Base-by-base conservation (phyloP, 2,888 invertebrate genomes). In the Phortica magna region DNA sequence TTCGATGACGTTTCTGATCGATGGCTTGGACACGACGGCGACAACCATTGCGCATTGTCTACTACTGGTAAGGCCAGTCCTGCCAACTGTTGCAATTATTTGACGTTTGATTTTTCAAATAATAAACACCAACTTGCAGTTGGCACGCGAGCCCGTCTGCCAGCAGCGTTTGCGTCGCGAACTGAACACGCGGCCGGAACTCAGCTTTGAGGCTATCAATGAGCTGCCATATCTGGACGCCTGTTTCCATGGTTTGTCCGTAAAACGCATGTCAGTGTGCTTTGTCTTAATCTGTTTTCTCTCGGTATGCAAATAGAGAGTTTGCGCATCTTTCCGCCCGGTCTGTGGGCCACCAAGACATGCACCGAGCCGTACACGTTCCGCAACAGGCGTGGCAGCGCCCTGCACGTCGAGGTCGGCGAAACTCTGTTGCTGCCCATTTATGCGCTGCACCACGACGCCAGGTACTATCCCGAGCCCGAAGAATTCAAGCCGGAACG, bases 1-100 rank as follows among this genome's bases (percentile, higher is more conserved):
- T 79, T 83, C 89, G 5, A 89, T 92, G 84, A 91, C 92, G 19
- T 91, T 92, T 73, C 87, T 92, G 78, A 82, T 91, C 14, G 92
- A 92, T 77, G 92, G 92, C 10, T 83, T 91, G 67, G 91, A 92
- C 76, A 92, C 92, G 14, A 89, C 92, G 2, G 90, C 91, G 31
- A 82, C 87, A 7, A 84, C 87, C 0, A 88, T 92, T 12, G 82
- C 90, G 0, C 89, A 90, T 59, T 90, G 90, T 22, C 81, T 92
- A 39, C 81, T 90, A 67, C 80, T 91, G 84, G 91, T 91, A 75
- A 80, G 10, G 48, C 14, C 14, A 7, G 77, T 76, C 14, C 1
- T 17, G 17, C 0, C 4, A 75, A 31, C 17, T 12, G 19, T 43
- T 12, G 1, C 12, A 14, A 4, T 41, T 7, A 7, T 48, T 9